Conservation (phyloP, 1,140 invertebrate genomes). For the Drosophila erecta region DNA sequence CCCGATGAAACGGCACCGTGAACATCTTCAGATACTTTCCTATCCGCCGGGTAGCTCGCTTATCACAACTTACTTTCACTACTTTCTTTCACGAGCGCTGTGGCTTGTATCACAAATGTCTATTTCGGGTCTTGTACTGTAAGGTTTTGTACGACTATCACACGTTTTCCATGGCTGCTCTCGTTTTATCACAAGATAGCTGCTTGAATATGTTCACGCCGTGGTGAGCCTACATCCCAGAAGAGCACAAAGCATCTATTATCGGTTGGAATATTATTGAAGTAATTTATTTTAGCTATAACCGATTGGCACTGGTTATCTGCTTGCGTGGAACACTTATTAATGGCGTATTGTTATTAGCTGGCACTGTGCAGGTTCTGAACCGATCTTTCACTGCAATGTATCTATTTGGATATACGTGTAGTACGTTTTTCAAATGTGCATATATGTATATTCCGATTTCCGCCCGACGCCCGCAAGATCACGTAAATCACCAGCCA, state of each 20-base stretch:
- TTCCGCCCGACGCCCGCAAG: not conserved
- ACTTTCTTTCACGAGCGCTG: slow-evolving; percentile 57
- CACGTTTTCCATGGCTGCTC: slow-evolving; percentile 35
- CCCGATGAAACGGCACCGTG: slow-evolving; percentile 83
- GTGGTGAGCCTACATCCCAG: not conserved
- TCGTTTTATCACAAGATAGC: slow-evolving; percentile 28
- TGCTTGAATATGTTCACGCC: not conserved
- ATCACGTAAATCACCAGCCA: slow-evolving; percentile 14
- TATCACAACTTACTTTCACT: slow-evolving; percentile 62
- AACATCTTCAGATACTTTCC: slow-evolving; percentile 63
- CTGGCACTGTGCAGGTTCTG: not conserved
- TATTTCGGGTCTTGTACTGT: slow-evolving; percentile 17
- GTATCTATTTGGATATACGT: slow-evolving; percentile 2
- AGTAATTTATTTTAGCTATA: not conserved
- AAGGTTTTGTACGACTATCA: slow-evolving; percentile 38
- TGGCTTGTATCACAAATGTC: slow-evolving; percentile 34
- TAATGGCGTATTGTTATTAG: too few species aligned
- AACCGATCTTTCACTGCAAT: not conserved
- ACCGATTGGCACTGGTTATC: too few species aligned
- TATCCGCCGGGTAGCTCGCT: slow-evolving; percentile 7
- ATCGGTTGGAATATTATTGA: too few species aligned
- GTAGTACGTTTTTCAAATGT: too few species aligned
- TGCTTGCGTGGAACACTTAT: not conserved
- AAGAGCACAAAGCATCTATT: not conserved
- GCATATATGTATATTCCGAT: slow-evolving; percentile 3